Base-by-base conservation (phyloP, 2,113 vertebrate genomes). In the Cyrtonyx montezumae region DNA sequence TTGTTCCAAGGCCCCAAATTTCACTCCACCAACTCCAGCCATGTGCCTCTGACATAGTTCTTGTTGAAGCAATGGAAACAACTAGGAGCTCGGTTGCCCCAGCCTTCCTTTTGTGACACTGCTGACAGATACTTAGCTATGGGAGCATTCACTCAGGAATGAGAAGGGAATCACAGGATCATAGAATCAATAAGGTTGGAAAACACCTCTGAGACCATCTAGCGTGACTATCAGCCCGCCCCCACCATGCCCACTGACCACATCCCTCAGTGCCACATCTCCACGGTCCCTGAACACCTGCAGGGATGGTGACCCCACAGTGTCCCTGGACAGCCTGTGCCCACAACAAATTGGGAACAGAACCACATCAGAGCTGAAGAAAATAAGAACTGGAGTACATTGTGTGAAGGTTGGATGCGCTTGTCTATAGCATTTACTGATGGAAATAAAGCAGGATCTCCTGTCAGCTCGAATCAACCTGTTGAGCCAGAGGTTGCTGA, bases 11-110 rank as follows among this genome's bases (percentile, higher is more conserved):
- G 43, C 36, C 26, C 43, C 56, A 45, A 2, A 70, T 84, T 93
- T 81, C 65, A 62, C 53, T 91, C 32, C 22, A 65, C 30, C 40
- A 78, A 26, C 55, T 73, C 49, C 37, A 80, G 46, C 55, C 63
- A 37, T 61, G 63, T 71, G 88, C 40, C 42, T 76, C 26, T 48
- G 20, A 19, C 26, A 30, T 23, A 59, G 19, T 87, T 66, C 51
- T 55, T 59, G 36, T 25, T 48, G 56, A 75, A 73, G 45, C 51
- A 63, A 34, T 56, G 51, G 46, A 32, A 59, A 16, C 51, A 32
- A 65, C 30, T 59, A 53, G 46, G 34, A 85, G 14, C 26, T 68
- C 63, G 53, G 77, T 94, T 74, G 56, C 84, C 79, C 87, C 51
- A 3, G 26, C 26, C 14, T 63, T 90, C 51, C 80, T 82, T 21